These are phyloP conservation scores for Nerophis lumbriciformis DNA, from an alignment of 2,113 vertebrate genomes.

Conservation along the genomic window DNA sequence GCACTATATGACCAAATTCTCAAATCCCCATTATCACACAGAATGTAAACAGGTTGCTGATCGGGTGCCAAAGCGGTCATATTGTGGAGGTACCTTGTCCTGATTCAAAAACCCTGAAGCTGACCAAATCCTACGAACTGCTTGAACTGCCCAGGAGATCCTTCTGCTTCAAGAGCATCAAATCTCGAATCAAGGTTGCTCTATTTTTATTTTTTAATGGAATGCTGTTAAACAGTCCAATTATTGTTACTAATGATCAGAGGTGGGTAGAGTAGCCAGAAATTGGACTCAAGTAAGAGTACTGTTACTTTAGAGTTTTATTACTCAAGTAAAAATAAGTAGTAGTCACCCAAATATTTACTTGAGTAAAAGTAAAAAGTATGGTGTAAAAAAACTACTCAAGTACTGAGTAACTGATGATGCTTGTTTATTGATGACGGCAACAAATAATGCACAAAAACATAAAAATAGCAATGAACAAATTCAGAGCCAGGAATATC, in stretches of 20 bases:
- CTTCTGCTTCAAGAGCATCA: slow-evolving; percentile 88
- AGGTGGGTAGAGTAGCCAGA: no score
- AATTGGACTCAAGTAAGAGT: no score
- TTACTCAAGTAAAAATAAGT: no score
- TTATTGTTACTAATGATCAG: neutral
- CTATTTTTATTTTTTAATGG: neutral
- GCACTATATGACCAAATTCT: neutral
- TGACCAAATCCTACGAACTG: slow-evolving; percentile 73
- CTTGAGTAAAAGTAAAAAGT: no score
- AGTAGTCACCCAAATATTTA: no score
- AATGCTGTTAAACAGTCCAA: neutral
- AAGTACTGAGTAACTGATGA: no score
- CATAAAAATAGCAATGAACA: no score
- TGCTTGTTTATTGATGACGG: no score
- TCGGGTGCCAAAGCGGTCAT: slow-evolving; percentile 82
- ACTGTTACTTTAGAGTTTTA: no score
- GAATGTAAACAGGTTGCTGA: slow-evolving; percentile 75
- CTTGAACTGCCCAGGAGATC: slow-evolving; percentile 61
- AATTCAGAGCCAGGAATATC: no score
- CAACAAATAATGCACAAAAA: no score
- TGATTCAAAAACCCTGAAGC: slow-evolving; percentile 28
- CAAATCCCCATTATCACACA: slow-evolving; percentile 45
- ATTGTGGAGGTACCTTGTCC: slow-evolving; percentile 77
- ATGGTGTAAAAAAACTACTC: no score
- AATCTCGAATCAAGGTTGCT: slow-evolving; percentile 82